Percentiles rank a stretch among this genome's conserved stretches.
These are phyloP conservation scores for Hypomecis punctinalis DNA, from an alignment of 2,888 invertebrate species.

Conservation along the genomic window DNA sequence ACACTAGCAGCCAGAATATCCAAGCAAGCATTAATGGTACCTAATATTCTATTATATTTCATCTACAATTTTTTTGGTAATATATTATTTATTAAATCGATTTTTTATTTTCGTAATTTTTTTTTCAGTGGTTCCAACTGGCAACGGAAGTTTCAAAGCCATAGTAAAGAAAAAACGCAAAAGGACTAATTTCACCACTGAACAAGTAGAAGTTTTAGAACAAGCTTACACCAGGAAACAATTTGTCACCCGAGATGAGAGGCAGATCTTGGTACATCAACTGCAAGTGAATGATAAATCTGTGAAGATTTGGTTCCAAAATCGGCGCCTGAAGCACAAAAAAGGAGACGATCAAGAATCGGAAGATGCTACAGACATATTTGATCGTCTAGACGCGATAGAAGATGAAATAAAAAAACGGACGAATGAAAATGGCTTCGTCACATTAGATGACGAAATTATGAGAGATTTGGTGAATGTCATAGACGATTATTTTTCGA, in stretches of 20 bases:
- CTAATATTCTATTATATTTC: too few relatives aligned
- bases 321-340: slow-evolving; percentile 88
- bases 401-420: slow-evolving; percentile 58
- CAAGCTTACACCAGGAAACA: slow-evolving; percentile 87
- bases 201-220: slow-evolving; percentile 89
- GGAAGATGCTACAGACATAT: slow-evolving; percentile 28
- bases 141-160: slow-evolving; percentile 45
- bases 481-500: slow-evolving; percentile 52
- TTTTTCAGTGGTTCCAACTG: slow-evolving; percentile 46
- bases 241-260: slow-evolving; percentile 88
- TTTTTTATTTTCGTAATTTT: slow-evolving; percentile 5
- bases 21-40: too few relatives aligned
- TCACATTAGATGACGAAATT: slow-evolving; percentile 59
- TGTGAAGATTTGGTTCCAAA: slow-evolving; percentile 93
- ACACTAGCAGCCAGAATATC: too few relatives aligned
- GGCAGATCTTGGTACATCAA: slow-evolving; percentile 86
- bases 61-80: too few relatives aligned
- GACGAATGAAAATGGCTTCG: slow-evolving; percentile 59
- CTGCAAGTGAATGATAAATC: slow-evolving; percentile 88
- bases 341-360: slow-evolving; percentile 64
- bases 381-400: slow-evolving; percentile 51
- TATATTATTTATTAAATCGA: too few relatives aligned
- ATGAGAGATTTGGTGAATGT: slow-evolving; percentile 54
- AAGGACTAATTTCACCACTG: slow-evolving; percentile 90
- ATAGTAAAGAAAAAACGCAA: slow-evolving; percentile 83